Conservation (phyloP, 2,113 vertebrate species). For the Cinclus mexicanus region DNA sequence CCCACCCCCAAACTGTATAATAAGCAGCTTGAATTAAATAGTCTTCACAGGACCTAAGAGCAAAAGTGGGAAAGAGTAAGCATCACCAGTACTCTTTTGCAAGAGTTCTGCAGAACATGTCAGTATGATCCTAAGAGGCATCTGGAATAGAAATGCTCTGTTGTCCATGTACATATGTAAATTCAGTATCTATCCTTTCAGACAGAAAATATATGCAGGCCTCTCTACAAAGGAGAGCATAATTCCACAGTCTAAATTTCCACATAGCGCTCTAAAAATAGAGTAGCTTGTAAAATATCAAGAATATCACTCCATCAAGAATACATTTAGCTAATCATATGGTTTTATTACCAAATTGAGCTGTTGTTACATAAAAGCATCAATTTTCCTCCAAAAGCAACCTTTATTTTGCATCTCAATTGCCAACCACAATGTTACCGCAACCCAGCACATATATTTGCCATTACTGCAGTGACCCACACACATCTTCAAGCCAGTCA, state of each 20-base stretch:
- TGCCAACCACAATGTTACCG: background rate
- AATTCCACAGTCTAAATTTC: background rate
- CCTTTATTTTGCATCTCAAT: conserved; percentile 1
- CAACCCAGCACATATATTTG: background rate
- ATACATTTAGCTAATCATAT: background rate
- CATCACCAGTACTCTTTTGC: conserved; percentile 4
- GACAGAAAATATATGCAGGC: conserved; percentile 45
- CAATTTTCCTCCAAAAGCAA: conserved; percentile 6
- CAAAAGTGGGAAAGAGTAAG: conserved; percentile 16
- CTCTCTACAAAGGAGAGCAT: background rate
- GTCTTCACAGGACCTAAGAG: conserved; percentile 31
- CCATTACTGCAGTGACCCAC: background rate
- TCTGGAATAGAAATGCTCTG: conserved; percentile 30
- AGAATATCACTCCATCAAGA: background rate
- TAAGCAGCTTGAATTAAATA: conserved; percentile 54
- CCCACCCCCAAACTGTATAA: conserved; percentile 28
- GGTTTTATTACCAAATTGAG: conserved; percentile 1
- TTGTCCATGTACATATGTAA: background rate
- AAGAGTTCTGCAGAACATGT: conserved; percentile 28
- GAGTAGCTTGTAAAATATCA: background rate
- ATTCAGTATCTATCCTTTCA: conserved; percentile 11
- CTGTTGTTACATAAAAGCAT: conserved; percentile 29
- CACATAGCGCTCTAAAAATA: background rate
- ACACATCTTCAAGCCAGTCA: conserved; percentile 15
- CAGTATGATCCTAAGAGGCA: conserved; percentile 20